These are phyloP conservation scores for Drosophila macrospina DNA, from an alignment of 2,888 invertebrate species.

Conservation along the genomic window DNA sequence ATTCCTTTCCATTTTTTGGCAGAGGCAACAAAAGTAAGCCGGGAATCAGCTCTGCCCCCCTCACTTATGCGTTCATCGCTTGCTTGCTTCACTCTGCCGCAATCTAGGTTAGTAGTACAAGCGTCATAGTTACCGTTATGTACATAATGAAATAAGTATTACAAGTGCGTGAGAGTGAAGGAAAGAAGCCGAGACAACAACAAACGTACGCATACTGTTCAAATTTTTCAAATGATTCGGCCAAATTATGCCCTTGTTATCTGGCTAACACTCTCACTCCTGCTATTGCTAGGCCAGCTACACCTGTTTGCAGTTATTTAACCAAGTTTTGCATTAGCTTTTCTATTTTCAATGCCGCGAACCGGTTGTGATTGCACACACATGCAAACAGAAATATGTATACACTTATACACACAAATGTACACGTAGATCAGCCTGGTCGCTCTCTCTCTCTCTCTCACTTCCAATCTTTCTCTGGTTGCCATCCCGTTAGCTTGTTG, in stretches of 20 bases:
- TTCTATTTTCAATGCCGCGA: slow-evolving; percentile 71
- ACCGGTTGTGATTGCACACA: slow-evolving; percentile 59
- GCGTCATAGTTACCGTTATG: slow-evolving; percentile 43
- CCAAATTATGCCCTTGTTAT: slow-evolving; percentile 40
- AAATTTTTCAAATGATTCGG: slow-evolving; percentile 31
- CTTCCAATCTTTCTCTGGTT: slow-evolving; percentile 23
- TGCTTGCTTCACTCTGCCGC: not conserved
- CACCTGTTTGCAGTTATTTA: slow-evolving; percentile 78
- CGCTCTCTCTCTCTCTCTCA: slow-evolving; percentile 18
- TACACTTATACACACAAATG: slow-evolving; percentile 4
- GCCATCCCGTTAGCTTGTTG: slow-evolving; percentile 59
- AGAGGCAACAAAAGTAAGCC: slow-evolving; percentile 33
- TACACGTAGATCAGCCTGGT: slow-evolving; percentile 39
- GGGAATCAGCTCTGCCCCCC: slow-evolving; percentile 12
- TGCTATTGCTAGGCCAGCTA: slow-evolving; percentile 24
- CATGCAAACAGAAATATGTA: slow-evolving; percentile 9
- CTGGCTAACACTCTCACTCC: slow-evolving; percentile 36
- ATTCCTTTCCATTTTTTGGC: slow-evolving; percentile 66
- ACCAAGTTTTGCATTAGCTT: slow-evolving; percentile 58
- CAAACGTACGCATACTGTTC: slow-evolving; percentile 24
- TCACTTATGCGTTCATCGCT: not conserved
- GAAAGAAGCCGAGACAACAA: slow-evolving; percentile 2
- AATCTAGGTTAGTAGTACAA: slow-evolving; percentile 57
- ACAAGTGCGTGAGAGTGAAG: slow-evolving; percentile 25
- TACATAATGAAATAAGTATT: slow-evolving; percentile 40